Conservation (phyloP, 1,140 invertebrate genomes). For the Drosophila arawakana region DNA sequence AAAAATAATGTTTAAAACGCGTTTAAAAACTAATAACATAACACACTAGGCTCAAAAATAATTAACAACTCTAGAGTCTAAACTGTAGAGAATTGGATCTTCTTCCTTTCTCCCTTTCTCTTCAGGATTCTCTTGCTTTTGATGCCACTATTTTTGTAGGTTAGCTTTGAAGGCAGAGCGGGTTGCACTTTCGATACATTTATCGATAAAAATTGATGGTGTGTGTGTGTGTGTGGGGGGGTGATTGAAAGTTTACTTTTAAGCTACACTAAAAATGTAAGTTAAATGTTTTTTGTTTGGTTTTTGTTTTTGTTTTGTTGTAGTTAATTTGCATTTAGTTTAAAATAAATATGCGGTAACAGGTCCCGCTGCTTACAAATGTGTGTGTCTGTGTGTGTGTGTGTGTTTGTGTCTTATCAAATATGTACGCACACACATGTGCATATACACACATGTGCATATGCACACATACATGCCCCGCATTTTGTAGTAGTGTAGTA, state of each 20-base stretch:
- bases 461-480: conserved; percentile 36
- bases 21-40: conserved; percentile 52
- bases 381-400: conserved; percentile 39
- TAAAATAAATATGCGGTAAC: conserved; percentile 74
- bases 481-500: conserved; percentile 46
- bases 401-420: conserved; percentile 17
- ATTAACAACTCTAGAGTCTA: conserved; percentile 40
- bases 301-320: no score
- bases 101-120: neutral
- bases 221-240: conserved; percentile 1
- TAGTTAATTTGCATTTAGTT: conserved; percentile 66
- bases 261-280: conserved; percentile 68
- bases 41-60: conserved; percentile 40
- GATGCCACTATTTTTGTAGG: neutral
- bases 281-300: conserved; percentile 45
- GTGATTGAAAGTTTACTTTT: conserved; percentile 35
- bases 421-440: conserved; percentile 39
- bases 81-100: conserved; percentile 6
- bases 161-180: conserved; percentile 18
- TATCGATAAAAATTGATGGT: conserved; percentile 22
- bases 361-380: conserved; percentile 52
- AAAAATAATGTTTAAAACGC: conserved; percentile 11
- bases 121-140: neutral
- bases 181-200: conserved; percentile 26
- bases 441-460: conserved; percentile 42